Conservation (phyloP, 2,888 invertebrate species). For the Standfussiana lucernea region DNA sequence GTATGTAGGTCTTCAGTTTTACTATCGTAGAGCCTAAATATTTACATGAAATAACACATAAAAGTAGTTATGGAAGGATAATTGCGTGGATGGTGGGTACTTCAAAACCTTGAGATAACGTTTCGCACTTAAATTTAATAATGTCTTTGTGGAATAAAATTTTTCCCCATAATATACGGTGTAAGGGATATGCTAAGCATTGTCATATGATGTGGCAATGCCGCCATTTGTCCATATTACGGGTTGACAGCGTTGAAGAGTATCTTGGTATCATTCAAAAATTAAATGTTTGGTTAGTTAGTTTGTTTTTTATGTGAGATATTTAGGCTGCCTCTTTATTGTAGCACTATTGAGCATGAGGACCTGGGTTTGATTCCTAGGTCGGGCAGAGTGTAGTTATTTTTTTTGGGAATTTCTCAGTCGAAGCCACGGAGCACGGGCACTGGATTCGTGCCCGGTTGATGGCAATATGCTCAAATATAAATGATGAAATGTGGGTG, state of each 20-base stretch:
- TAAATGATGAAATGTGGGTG: too few relatives aligned
- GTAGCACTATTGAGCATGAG: too few relatives aligned
- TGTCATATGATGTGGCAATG: neutral
- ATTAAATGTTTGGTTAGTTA: neutral
- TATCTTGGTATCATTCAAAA: neutral
- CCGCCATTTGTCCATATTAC: neutral
- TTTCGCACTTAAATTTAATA: neutral
- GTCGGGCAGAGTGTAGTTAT: neutral
- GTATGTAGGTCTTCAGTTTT: conserved; percentile 43
- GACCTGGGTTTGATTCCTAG: too few relatives aligned
- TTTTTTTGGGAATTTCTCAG: neutral
- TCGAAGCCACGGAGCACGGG: too few relatives aligned
- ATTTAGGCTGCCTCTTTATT: neutral
- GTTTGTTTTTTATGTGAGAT: too few relatives aligned
- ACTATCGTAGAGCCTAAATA: conserved; percentile 37
- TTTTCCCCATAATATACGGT: neutral
- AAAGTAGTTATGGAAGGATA: conserved; percentile 12
- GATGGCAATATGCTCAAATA: too few relatives aligned
- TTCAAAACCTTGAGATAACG: neutral
- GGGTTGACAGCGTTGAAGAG: neutral
- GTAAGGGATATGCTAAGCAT: neutral
- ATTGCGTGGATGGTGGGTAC: neutral
- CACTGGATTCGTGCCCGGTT: too few relatives aligned
- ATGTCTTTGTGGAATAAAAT: neutral
- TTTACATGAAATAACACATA: conserved; percentile 23